Conservation (phyloP, 2,797 vertebrate species). For the Lacerta viridis region DNA sequence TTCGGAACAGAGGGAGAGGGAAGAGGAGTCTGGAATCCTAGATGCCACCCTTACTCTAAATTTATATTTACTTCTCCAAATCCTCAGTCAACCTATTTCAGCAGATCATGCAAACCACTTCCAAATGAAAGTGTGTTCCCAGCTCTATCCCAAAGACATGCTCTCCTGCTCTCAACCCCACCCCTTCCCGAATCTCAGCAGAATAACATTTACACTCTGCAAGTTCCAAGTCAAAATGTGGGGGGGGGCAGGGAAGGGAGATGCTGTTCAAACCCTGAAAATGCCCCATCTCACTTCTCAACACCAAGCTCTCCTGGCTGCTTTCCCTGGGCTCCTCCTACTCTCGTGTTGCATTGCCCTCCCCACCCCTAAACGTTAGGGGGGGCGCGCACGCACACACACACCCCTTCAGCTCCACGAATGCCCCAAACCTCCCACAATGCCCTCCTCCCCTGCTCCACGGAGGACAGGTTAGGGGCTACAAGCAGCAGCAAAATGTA, state of each 20-base stretch:
- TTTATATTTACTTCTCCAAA: too few species aligned
- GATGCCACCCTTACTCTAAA: background rate
- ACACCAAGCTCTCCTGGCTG: background rate
- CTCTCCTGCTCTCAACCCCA: background rate
- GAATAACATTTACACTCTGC: background rate
- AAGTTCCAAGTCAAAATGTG: background rate
- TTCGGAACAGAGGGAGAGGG: background rate
- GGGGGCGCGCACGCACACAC: background rate
- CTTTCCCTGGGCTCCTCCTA: background rate
- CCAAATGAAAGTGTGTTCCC: background rate
- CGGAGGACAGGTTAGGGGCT: background rate
- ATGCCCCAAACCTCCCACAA: background rate
- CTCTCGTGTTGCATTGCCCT: constrained; percentile 1
- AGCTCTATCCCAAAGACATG: background rate
- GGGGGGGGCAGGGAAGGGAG: background rate
- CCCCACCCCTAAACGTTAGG: background rate
- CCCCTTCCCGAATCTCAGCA: too few species aligned
- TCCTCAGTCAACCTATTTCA: background rate
- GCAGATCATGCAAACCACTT: background rate
- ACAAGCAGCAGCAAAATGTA: constrained; percentile 28
- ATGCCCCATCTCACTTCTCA: background rate
- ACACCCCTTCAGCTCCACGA: background rate
- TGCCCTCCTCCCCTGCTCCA: background rate
- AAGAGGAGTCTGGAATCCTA: background rate
- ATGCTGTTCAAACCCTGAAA: background rate